Percentiles rank a stretch among this genome's conserved stretches.
Conservation (phyloP, 2,113 vertebrate species). For the Cariama cristata region DNA sequence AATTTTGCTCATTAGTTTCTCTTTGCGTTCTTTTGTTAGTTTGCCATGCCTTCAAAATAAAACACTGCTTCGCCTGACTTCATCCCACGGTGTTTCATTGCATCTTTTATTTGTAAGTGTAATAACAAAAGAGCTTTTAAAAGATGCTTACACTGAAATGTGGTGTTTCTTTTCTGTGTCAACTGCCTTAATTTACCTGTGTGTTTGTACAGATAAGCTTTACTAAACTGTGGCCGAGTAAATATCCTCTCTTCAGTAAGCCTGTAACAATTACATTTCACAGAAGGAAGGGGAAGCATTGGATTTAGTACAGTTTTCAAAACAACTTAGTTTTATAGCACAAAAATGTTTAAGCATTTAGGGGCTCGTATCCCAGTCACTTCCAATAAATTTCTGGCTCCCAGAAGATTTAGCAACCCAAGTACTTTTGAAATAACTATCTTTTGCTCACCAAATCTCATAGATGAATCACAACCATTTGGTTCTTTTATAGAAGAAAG, state of each 20-base stretch:
- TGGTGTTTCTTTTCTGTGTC: background rate
- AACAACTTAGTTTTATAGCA: conserved; percentile 31
- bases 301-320: conserved; percentile 34
- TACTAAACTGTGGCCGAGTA: conserved; percentile 3
- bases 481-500: background rate
- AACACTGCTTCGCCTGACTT: background rate
- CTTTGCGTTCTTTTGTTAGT: background rate
- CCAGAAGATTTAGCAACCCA: background rate
- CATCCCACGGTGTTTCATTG: background rate
- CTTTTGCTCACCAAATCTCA: background rate
- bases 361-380: background rate
- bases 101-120: background rate
- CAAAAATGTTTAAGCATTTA: conserved; percentile 4
- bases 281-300: background rate
- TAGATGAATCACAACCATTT: background rate
- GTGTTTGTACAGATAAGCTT: conserved; percentile 12
- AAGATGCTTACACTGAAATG: background rate
- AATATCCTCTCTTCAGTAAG: conserved; percentile 18
- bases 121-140: background rate
- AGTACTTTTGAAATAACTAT: background rate
- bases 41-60: background rate
- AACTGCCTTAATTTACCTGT: background rate
- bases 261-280: conserved; percentile 33
- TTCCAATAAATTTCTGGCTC: background rate
- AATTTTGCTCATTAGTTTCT: background rate